phyloP scores from a whole-genome alignment of 2,797 vertebrate genomes.

The Hyperoplus lanceolatus region DNA sequence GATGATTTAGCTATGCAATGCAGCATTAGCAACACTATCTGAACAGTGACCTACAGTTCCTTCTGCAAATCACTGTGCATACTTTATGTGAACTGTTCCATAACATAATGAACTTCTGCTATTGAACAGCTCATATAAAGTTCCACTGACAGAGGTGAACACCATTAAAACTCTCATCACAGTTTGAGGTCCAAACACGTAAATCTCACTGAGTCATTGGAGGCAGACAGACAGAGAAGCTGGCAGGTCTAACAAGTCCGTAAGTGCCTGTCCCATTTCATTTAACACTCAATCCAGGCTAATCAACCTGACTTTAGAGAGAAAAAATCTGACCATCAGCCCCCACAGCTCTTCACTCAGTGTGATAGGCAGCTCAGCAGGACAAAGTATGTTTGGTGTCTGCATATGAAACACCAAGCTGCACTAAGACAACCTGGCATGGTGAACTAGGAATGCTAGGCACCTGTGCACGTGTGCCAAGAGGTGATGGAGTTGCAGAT shows the following conservation, averaged over 20 bases:
- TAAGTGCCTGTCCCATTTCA: conserved; percentile 58
- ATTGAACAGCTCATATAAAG: conserved; percentile 1
- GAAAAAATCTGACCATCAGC: conserved; percentile 40
- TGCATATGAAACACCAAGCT: conserved; percentile 5
- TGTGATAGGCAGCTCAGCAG: conserved; percentile 2
- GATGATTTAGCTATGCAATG: not conserved
- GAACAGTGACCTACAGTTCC: not conserved
- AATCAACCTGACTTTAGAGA: conserved; percentile 40
- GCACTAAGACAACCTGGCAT: not conserved
- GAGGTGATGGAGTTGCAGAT: not conserved
- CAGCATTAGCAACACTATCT: not conserved
- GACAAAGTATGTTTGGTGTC: conserved; percentile 5
- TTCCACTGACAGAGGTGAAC: conserved; percentile 8
- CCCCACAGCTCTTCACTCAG: not conserved
- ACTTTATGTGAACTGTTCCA: too few species aligned
- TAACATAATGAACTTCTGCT: not conserved
- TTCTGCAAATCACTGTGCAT: too few species aligned
- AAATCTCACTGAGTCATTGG: conserved; percentile 41
- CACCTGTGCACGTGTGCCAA: not conserved
- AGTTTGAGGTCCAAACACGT: conserved; percentile 35
- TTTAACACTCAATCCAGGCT: conserved; percentile 43
- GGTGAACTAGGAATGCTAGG: not conserved
- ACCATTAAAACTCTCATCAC: not conserved
- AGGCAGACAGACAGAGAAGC: conserved; percentile 37
- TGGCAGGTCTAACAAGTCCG: conserved; percentile 62